Base-by-base conservation (phyloP, 2,113 vertebrate species). In the Pelvicachromis taeniatus region DNA sequence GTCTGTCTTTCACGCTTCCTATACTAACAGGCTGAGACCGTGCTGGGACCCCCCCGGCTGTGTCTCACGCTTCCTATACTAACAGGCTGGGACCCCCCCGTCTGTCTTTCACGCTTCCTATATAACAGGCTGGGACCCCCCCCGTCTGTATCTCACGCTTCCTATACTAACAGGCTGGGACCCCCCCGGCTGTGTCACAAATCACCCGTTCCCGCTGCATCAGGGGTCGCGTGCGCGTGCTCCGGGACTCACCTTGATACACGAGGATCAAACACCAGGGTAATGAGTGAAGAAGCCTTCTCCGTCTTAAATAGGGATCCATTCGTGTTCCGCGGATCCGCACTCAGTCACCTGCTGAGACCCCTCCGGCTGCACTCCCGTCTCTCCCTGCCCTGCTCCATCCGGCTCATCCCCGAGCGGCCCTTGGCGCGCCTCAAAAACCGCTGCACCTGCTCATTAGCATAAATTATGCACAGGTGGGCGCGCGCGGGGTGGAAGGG, bases 231-330 rank as follows among this genome's bases (percentile, higher is more conserved):
- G 54, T 17, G 68, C 53, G 68, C 53, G 12, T 21, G 35, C 48
- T 16, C n/a, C 53, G 33, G 4, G 53, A 81, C 95, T 96, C 93
- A 97, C 96, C 96, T 94, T 95, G 95, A 95, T 95, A 93, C 84
- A 95, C 92, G 21, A 96, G 87, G 81, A 94, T 88, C 26, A 94
- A 90, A 86, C 58, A 94, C 55, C 95, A 38, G 54, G 93, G 81
- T 38, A 95, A 87, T 55, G 89, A 80, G 81, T 83, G 84, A 52
- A 90, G 45, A 26, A 88, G 89, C 90, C 89, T 92, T 87, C 80
- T 94, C 6, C 88, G 84, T 83, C 89, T 87, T 86, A 93, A 91
- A 87, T 90, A 48, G 63, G 93, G 94, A 94, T 96, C 96, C 96
- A 96, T 96, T 92, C 92, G 95, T 94, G 92, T 92, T 83, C 89